Evolutionary conservation across 2,888 invertebrate species (phyloP).

Genomic region (Eupithecia subfuscata): DNA sequence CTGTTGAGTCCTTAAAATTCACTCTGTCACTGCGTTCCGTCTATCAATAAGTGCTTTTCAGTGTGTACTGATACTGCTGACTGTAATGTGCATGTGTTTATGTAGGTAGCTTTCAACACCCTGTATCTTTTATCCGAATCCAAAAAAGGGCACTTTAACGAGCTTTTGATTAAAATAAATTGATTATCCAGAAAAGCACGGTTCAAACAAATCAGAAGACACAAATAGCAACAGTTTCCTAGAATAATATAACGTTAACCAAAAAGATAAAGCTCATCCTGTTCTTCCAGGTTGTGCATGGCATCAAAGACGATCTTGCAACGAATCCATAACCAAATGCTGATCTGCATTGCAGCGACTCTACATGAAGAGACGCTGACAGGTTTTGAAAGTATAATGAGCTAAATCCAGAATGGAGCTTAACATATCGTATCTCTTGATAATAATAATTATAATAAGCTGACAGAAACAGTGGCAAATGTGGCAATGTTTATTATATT

Average conservation of each 20-base stretch:
- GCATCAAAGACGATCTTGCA: constrained; percentile 30
- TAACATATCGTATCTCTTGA: constrained; percentile 20
- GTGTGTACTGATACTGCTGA: too few relatives aligned
- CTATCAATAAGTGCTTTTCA: too few relatives aligned
- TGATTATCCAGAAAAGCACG: background rate
- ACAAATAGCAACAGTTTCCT: background rate
- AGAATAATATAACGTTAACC: background rate
- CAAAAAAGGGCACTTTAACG: too few relatives aligned
- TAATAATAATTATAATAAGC: background rate
- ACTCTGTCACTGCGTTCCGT: too few relatives aligned
- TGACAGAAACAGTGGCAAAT: constrained; percentile 10
- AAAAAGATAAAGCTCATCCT: constrained; percentile 10
- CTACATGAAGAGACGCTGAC: constrained; percentile 31
- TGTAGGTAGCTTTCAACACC: too few relatives aligned
- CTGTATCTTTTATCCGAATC: too few relatives aligned
- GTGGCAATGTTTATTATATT: background rate
- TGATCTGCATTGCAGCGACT: constrained; percentile 32
- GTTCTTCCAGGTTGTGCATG: constrained; percentile 26
- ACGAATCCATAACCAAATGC: constrained; percentile 32
- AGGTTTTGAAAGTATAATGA: constrained; percentile 40
- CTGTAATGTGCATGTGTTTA: background rate
- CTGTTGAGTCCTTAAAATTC: too few relatives aligned
- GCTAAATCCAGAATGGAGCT: constrained; percentile 24
- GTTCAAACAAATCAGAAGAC: background rate
- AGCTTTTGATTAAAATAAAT: background rate